Evolutionary conservation across 2,797 vertebrate species (phyloP).

Genomic region (Hozukius guyotensis): DNA sequence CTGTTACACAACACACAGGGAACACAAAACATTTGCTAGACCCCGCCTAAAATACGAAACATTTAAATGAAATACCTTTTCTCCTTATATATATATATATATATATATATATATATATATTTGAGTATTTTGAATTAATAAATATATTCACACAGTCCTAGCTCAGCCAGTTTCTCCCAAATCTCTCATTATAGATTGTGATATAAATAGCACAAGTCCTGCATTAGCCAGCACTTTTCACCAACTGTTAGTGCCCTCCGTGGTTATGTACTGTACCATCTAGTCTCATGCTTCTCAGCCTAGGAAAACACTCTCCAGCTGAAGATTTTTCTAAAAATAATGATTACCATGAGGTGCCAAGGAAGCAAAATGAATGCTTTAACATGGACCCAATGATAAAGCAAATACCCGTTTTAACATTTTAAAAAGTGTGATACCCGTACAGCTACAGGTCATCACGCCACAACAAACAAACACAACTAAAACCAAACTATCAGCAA

Average conservation of each 20-base stretch:
- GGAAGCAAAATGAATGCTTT: background rate
- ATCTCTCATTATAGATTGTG: conserved; percentile 20
- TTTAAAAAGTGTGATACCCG: background rate
- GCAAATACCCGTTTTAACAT: background rate
- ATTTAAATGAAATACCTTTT: background rate
- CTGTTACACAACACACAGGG: background rate
- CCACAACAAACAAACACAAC: background rate
- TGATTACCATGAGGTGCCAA: background rate
- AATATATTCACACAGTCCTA: background rate
- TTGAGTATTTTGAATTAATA: background rate
- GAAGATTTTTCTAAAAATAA: background rate
- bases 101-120: background rate
- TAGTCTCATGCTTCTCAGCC: conserved; percentile 17
- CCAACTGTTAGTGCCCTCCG: conserved; percentile 9
- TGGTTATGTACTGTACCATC: background rate
- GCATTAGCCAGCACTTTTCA: conserved; percentile 35
- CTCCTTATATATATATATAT: background rate
- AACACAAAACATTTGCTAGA: background rate
- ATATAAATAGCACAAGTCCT: conserved; percentile 26
- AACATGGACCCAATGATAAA: background rate
- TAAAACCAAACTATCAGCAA: background rate
- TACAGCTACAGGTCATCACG: background rate
- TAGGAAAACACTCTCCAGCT: background rate
- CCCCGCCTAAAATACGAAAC: background rate
- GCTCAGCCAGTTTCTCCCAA: background rate